These are phyloP conservation scores for Fundulus diaphanus DNA, from an alignment of 2,797 vertebrate species.

Conservation along the genomic window DNA sequence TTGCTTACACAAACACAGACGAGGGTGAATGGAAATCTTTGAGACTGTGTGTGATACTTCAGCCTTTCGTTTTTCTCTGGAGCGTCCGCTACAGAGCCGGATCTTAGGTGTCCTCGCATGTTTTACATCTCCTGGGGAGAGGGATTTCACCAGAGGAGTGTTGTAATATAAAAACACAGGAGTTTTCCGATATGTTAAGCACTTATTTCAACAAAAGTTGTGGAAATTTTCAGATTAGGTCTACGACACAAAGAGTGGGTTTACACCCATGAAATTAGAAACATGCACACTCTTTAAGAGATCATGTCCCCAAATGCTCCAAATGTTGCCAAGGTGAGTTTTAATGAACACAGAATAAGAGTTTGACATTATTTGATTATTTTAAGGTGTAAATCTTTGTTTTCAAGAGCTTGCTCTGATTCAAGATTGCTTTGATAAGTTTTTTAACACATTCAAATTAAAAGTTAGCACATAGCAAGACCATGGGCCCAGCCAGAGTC, in stretches of 20 bases:
- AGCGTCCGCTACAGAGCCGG: not conserved
- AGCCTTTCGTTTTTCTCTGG: not conserved
- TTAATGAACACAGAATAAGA: not conserved
- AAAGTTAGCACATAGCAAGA: not conserved
- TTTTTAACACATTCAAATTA: not conserved
- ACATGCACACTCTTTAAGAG: not conserved
- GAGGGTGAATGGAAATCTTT: slow-evolving; percentile 28
- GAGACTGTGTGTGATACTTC: not conserved
- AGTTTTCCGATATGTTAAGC: not conserved
- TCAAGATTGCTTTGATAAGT: too few species aligned
- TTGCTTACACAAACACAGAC: slow-evolving; percentile 20
- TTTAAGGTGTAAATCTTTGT: not conserved
- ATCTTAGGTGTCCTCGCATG: not conserved
- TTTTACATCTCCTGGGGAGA: slow-evolving; percentile 6
- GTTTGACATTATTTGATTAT: not conserved
- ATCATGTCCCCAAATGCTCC: not conserved
- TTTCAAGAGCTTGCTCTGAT: not conserved
- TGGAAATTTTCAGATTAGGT: not conserved
- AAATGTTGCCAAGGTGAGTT: not conserved
- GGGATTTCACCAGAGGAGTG: slow-evolving; percentile 5
- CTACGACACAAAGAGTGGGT: not conserved
- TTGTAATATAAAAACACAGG: slow-evolving; percentile 8
- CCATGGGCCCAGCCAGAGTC: not conserved
- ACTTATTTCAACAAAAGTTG: not conserved
- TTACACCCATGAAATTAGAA: not conserved